phyloP scores from a whole-genome alignment of 2,797 vertebrate genomes.

The Podarcis lilfordi region DNA sequence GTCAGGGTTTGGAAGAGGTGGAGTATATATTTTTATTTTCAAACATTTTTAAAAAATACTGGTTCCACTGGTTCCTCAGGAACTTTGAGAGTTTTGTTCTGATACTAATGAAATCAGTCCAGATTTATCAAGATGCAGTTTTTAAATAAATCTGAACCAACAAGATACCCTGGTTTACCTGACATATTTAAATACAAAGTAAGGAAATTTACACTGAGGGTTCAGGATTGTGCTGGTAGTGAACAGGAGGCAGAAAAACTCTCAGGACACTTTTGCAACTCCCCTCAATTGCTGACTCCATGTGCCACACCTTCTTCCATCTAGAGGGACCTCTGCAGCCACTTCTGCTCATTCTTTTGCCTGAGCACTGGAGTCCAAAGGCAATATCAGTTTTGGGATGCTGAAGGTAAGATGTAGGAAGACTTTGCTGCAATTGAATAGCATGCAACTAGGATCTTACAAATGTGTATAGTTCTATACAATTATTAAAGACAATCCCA shows the following conservation, averaged over 20 bases:
- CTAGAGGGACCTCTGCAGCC: not conserved
- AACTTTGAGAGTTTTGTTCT: not conserved
- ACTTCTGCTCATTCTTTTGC: not conserved
- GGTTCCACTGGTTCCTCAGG: not conserved
- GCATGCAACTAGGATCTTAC: not conserved
- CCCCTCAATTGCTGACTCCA: not conserved
- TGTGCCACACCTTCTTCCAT: not conserved
- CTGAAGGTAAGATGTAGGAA: not conserved
- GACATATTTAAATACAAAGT: constrained; percentile 18
- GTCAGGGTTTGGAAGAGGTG: constrained; percentile 3
- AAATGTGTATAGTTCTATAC: not conserved
- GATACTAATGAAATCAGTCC: not conserved
- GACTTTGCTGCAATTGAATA: not conserved
- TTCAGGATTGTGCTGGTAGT: not conserved
- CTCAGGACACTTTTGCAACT: not conserved
- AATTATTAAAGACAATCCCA: not conserved
- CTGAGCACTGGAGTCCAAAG: not conserved
- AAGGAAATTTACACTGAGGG: not conserved
- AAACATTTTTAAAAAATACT: not conserved
- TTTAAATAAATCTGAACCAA: not conserved
- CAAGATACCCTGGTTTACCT: not conserved
- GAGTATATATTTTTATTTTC: not conserved
- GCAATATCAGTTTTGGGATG: not conserved
- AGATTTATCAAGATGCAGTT: not conserved
- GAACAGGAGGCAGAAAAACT: not conserved